These are phyloP conservation scores for Fregetta grallaria DNA, from an alignment of 2,113 vertebrate species.

Conservation along the genomic window DNA sequence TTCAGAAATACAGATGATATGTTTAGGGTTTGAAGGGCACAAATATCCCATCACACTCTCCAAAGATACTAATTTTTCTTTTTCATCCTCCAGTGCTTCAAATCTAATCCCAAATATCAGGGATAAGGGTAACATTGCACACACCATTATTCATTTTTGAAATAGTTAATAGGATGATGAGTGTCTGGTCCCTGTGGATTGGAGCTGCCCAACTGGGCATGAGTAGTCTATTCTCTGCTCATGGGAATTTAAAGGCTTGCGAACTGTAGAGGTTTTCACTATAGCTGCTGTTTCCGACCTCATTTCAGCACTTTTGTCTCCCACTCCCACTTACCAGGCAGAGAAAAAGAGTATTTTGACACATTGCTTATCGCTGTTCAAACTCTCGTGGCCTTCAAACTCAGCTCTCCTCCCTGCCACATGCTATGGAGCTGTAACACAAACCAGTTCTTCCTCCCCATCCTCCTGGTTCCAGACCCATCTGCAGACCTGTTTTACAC, in stretches of 20 bases:
- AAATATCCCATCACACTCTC: not conserved
- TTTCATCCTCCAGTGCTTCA: not conserved
- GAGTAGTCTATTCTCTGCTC: not conserved
- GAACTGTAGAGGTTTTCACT: not conserved
- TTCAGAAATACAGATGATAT: not conserved
- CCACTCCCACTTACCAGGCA: not conserved
- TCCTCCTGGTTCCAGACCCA: not conserved
- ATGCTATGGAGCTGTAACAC: not conserved
- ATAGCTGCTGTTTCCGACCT: not conserved
- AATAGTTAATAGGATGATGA: not conserved
- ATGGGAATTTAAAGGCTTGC: not conserved
- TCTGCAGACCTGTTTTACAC: accelerated
- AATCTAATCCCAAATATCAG: not conserved
- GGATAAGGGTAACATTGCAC: not conserved
- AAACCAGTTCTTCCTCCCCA: not conserved
- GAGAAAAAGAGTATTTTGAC: not conserved
- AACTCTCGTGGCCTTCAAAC: not conserved
- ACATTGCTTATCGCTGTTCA: not conserved
- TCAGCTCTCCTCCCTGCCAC: not conserved
- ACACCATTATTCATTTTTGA: accelerated
- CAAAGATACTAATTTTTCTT: not conserved
- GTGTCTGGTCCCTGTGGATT: not conserved
- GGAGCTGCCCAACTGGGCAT: not conserved
- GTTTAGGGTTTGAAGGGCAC: not conserved
- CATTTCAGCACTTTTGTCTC: not conserved